Evolutionary conservation across 2,797 vertebrate genomes (phyloP), one percentile per base, ranked within the genome.

Genomic region (Arvicola amphibius): DNA sequence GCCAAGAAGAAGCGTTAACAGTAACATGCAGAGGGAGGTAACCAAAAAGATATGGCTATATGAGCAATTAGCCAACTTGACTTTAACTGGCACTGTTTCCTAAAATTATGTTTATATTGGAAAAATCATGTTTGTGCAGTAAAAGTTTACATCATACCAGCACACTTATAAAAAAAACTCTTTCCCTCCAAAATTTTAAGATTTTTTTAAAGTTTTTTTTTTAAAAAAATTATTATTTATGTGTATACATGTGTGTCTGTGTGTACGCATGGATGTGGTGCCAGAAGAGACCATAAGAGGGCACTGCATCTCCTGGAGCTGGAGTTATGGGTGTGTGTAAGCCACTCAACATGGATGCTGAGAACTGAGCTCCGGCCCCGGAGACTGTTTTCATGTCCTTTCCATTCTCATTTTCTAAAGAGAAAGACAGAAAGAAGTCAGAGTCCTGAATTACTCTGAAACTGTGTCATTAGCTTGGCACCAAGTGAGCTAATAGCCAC

Each of bases 31-130:
- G 34, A 37, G 73, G 46, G 19, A 84, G 51, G 63, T 69, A 59
- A 94, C 77, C 10, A 59, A 77, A 93, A 95, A 84, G 19, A 78
- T 34, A 16, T 10, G 85, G 17, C 1, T 21, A 86, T 61, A 11
- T 37, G 21, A 34, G 37, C 88, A 92, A 65, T 67, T 43, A 83
- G 40, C 13, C 43, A 94, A 88, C 29, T 59, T 27, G 7, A 46
- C 78, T 96, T 95, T 80, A 88, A 91, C 11, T 69, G 74, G 37
- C 77, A 74, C 89, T 9, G 32, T 80, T 97, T 94, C 48, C 65
- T 77, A 85, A 86, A 83, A 34, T 81, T 61, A 67, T 93, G 85
- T 67, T 96, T 61, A 85, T 87, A 10, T 48, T 94, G 43, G 53
- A 27, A 93, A 93, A 79, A 34, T 85, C 32, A 84, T 88, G 81